Conservation (phyloP, 2,113 vertebrate species). For the Delphinus delphis region DNA sequence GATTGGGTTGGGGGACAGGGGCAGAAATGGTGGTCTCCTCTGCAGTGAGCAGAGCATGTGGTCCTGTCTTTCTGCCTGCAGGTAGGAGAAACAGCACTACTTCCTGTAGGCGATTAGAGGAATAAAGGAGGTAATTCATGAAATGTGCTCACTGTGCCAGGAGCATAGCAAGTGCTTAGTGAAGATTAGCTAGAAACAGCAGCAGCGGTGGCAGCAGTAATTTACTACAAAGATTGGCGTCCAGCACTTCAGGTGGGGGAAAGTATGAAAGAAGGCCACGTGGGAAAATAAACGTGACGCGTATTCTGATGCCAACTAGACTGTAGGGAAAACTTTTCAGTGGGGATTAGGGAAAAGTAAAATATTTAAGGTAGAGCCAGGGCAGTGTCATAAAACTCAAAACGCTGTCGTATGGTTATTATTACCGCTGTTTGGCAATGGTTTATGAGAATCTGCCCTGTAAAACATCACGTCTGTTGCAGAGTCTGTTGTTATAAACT, state of each 20-base stretch:
- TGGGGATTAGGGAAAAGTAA: background rate
- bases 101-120: background rate
- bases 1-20: background rate
- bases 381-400: background rate
- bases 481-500: background rate
- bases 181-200: background rate
- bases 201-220: background rate
- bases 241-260: background rate
- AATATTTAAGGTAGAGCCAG: background rate
- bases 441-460: background rate
- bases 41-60: fast-evolving
- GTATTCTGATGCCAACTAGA: background rate
- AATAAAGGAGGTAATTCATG: background rate
- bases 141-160: background rate
- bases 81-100: background rate
- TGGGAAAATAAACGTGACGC: background rate
- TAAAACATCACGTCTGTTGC: background rate
- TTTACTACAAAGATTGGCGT: background rate
- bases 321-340: background rate
- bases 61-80: background rate
- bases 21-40: background rate
- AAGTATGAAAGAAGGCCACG: background rate
- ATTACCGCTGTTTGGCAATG: background rate
- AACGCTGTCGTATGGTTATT: background rate
- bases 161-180: background rate